Conservation (phyloP, 2,797 vertebrate species). For the Acanthurus lineatus region DNA sequence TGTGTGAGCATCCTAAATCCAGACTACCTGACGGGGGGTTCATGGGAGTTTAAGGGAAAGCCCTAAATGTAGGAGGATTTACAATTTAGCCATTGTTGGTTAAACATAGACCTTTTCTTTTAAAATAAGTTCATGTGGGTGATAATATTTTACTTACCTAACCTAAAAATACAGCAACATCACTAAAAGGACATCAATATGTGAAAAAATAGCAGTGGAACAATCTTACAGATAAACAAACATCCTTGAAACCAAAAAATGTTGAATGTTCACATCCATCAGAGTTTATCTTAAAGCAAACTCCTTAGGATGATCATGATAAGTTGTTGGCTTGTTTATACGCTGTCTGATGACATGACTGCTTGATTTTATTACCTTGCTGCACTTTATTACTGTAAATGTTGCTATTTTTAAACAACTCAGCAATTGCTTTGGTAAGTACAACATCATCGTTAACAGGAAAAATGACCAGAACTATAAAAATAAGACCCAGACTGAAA, state of each 20-base stretch:
- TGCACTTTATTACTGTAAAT: background rate
- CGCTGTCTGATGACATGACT: background rate
- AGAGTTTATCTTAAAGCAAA: background rate
- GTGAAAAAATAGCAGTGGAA: background rate
- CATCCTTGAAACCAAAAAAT: background rate
- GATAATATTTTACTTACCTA: background rate
- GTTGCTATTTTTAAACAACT: background rate
- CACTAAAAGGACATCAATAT: background rate
- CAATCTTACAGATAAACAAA: background rate
- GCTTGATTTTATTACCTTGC: background rate
- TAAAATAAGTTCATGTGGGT: background rate
- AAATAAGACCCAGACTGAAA: background rate
- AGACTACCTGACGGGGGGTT: constrained; percentile 44
- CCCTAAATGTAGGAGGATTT: background rate
- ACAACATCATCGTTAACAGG: background rate
- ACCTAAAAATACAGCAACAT: background rate
- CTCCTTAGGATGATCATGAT: background rate
- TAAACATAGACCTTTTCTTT: background rate
- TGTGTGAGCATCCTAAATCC: constrained; percentile 41
- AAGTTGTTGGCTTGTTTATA: background rate
- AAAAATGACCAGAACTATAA: background rate
- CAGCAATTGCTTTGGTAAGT: background rate
- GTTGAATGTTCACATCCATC: background rate
- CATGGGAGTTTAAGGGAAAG: constrained; percentile 15
- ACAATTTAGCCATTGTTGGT: background rate